Base-by-base conservation (phyloP, 2,888 invertebrate species). In the Bellardia pandia region DNA sequence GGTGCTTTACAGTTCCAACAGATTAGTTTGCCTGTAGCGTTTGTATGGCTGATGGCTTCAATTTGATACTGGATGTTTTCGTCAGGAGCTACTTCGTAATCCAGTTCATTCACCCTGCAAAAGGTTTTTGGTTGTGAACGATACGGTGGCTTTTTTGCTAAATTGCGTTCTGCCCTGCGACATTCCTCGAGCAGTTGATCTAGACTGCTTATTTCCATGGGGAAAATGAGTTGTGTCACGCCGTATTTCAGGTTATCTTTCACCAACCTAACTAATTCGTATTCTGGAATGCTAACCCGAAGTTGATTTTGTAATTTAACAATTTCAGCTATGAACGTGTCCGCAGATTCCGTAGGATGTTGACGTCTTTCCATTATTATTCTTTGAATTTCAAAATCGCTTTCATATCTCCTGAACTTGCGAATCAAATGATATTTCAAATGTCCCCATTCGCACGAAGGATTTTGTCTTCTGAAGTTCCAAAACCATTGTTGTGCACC, bases 281-380 rank as follows among this genome's bases (percentile, higher is more conserved):
- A 56, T 56, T 56, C 53, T 56, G 53, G 53, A 56, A 56, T 56
- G 8, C 53, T 56, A 13, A 6, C 23, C 23, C 23, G 1, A 2
- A 56, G 16, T n/a, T 56, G 45, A 6, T 11, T 76, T 51, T 58
- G 68, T 7, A 77, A n/a, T 40, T 51, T 71, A 0, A 51, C 16
- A 0, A 80, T 80, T 6, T 80, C 80, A 0, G 14, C n/a, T 3
- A 80, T 53, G 30, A 64, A 80, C 0, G 56, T 4, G 3, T 80
- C 72, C 0, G 72, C 4, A 1, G 64, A 53, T 56, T 80, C 79
- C 2, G 37, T 13, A 7, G 33, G 45, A 2, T 42, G 30, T 64
- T 80, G 72, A n/a, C 66, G 40, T 56, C 72, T 64, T 66, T 80
- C 80, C 23, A 80, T 56, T 2, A 80, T 72, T 16, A 33, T 16